Evolutionary conservation across 1,140 invertebrate species (phyloP).

Genomic region (Caenorhabditis remanei): DNA sequence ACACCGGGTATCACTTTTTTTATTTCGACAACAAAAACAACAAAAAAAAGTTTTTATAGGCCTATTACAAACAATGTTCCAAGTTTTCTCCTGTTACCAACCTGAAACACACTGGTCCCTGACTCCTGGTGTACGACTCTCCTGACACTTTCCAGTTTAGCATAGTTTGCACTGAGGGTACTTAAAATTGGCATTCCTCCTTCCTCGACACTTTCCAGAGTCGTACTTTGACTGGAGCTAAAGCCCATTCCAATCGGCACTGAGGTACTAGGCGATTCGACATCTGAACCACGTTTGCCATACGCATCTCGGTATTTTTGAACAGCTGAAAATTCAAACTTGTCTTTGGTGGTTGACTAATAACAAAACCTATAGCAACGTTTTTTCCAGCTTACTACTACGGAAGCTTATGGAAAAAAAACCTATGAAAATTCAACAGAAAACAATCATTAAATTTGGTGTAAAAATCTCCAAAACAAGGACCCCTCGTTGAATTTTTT

Average conservation of each 20-base stretch:
- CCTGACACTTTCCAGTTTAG: conserved; percentile 31
- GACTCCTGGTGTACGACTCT: conserved; percentile 47
- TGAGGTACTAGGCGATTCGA: neutral
- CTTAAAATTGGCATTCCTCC: conserved; percentile 56
- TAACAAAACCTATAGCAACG: too few relatives aligned
- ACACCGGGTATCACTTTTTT: too few relatives aligned
- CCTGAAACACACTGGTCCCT: conserved; percentile 48
- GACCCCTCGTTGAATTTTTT: too few relatives aligned
- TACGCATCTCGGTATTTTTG: conserved; percentile 47
- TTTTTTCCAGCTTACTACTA: too few relatives aligned
- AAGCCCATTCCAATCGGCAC: neutral
- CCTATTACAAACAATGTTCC: neutral
- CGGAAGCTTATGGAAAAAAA: too few relatives aligned
- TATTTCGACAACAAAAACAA: neutral
- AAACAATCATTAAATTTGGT: too few relatives aligned
- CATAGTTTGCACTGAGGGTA: conserved; percentile 12
- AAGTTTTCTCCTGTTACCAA: neutral
- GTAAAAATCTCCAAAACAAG: too few relatives aligned
- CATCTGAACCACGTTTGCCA: conserved; percentile 21
- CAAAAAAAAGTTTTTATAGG: too few relatives aligned
- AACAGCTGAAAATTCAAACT: neutral
- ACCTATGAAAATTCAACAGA: too few relatives aligned
- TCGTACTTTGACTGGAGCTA: neutral
- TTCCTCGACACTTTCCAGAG: conserved; percentile 39
- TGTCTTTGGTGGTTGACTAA: neutral